Conservation (phyloP, 2,113 vertebrate genomes). For the Beaufortia kweichowensis region DNA sequence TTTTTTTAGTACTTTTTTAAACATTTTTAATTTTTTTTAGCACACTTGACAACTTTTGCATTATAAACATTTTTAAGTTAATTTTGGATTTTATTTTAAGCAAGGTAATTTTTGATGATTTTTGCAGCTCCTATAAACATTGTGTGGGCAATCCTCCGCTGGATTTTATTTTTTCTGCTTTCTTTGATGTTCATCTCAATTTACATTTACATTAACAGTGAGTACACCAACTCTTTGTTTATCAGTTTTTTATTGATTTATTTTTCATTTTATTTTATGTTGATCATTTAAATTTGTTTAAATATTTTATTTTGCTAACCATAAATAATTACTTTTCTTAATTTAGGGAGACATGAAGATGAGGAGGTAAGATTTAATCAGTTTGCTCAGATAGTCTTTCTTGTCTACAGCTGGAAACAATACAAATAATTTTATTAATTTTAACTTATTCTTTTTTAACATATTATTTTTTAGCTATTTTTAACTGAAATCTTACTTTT, state of each 20-base stretch:
- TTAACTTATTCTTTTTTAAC: too few species aligned
- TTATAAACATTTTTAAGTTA: too few species aligned
- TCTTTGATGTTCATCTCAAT: not conserved
- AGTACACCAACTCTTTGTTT: slow-evolving; percentile 1
- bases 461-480: not conserved
- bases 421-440: not conserved
- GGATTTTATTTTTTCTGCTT: slow-evolving; percentile 58
- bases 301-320: not conserved
- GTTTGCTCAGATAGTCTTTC: not conserved
- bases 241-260: not conserved
- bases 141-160: slow-evolving; percentile 59
- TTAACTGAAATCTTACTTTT: not conserved
- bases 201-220: slow-evolving; percentile 36
- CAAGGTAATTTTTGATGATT: too few species aligned
- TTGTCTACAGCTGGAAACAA: not conserved
- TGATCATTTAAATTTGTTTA: not conserved
- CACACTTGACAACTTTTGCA: not conserved
- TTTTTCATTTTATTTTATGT: too few species aligned
- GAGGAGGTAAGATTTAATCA: not conserved
- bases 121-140: slow-evolving; percentile 32
- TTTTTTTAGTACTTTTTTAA: too few species aligned
- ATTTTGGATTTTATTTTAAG: too few species aligned
- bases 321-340: not conserved
- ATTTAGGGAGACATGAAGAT: not conserved
- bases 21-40: not conserved